These are phyloP conservation scores for Callyntrura sp. DNA, from an alignment of 2,888 invertebrate species.

Conservation along the genomic window DNA sequence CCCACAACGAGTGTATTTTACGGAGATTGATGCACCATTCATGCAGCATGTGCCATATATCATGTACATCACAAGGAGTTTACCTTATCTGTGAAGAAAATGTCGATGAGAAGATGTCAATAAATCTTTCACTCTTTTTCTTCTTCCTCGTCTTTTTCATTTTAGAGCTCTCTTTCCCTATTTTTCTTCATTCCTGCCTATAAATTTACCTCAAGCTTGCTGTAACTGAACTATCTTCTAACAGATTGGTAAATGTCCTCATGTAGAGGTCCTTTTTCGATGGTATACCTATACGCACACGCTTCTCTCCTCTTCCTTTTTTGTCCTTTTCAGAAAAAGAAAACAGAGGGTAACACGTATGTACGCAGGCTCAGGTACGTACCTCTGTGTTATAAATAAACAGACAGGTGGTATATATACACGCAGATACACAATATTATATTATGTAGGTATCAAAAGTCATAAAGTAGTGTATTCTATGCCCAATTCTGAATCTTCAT, in stretches of 20 bases:
- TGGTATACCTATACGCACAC: no score
- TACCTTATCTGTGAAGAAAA: constrained; percentile 77
- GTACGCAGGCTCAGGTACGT: no score
- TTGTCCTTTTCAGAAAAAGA: constrained; percentile 38
- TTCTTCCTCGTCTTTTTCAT: constrained; percentile 32
- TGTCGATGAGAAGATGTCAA: constrained; percentile 79
- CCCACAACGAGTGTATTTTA: constrained; percentile 23
- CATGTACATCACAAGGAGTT: constrained; percentile 66
- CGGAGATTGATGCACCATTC: constrained; percentile 56
- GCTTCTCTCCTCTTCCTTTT: constrained; percentile 35
- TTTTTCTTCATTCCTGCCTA: constrained; percentile 39
- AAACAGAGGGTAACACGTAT: neutral
- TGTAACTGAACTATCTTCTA: neutral
- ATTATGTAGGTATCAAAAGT: constrained; percentile 53
- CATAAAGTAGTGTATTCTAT: constrained; percentile 44
- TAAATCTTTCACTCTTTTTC: constrained; percentile 76
- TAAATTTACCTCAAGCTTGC: constrained; percentile 32
- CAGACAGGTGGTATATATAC: constrained; percentile 37
- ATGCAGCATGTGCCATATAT: constrained; percentile 71
- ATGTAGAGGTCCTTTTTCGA: constrained; percentile 21
- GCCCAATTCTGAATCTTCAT: constrained; percentile 49
- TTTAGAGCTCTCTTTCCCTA: constrained; percentile 22
- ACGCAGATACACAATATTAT: no score
- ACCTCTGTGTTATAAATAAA: constrained; percentile 15
- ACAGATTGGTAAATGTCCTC: neutral